A percentile compares a stretch with the other conserved stretches of the same genome.
phyloP scores from a whole-genome alignment of 2,888 invertebrate genomes.

The Athetis lepigone region DNA sequence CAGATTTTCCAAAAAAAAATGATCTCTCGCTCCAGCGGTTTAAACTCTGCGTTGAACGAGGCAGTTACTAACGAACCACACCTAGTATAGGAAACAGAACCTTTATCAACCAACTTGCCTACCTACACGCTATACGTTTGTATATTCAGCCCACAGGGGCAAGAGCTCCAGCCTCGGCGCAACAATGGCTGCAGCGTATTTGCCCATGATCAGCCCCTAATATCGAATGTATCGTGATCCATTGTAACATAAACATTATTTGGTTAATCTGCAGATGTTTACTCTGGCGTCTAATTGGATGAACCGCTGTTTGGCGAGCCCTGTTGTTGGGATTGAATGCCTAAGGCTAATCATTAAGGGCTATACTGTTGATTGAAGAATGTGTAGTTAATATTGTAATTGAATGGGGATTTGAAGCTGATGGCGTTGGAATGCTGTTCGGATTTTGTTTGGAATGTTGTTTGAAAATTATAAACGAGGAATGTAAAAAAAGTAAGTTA shows the following conservation, averaged over 20 bases:
- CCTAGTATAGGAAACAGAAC: too few relatives aligned
- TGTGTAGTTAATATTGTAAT: slow-evolving; percentile 52
- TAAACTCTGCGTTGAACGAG: too few relatives aligned
- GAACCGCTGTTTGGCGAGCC: slow-evolving; percentile 71
- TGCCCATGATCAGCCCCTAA: slow-evolving; percentile 65
- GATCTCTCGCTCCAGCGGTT: too few relatives aligned
- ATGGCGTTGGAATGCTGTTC: background rate
- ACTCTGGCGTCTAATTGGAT: slow-evolving; percentile 76
- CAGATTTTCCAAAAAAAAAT: too few relatives aligned
- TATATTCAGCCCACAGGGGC: slow-evolving; percentile 9
- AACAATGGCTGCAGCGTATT: slow-evolving; percentile 51
- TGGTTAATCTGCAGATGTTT: slow-evolving; percentile 78
- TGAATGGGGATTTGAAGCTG: slow-evolving; percentile 25
- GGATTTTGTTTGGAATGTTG: background rate
- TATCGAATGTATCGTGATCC: slow-evolving; percentile 78
- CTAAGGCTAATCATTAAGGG: slow-evolving; percentile 55
- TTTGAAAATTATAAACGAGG: too few relatives aligned
- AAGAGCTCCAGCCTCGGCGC: slow-evolving; percentile 3
- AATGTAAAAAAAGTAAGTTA: too few relatives aligned
- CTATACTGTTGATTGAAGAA: slow-evolving; percentile 54
- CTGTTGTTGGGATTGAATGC: slow-evolving; percentile 61
- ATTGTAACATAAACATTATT: slow-evolving; percentile 81
- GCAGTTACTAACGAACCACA: too few relatives aligned
- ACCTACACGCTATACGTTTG: background rate
- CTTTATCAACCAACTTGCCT: background rate